phyloP scores from a whole-genome alignment of 1,140 invertebrate species.

The Drosophila varians region DNA sequence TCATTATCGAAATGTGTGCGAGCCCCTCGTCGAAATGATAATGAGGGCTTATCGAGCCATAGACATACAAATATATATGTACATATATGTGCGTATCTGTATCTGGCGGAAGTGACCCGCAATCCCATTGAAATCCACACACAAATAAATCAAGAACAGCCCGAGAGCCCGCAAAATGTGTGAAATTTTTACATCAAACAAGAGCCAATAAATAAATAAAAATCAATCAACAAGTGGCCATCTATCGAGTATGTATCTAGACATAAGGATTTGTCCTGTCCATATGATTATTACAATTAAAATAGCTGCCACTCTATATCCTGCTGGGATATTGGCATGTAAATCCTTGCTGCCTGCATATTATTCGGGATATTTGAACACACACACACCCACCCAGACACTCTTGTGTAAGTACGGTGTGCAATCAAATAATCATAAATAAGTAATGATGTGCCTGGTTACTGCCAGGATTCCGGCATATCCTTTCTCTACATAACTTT shows the following conservation, averaged over 20 bases:
- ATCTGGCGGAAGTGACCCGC: conserved; percentile 35
- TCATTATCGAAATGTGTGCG: conserved; percentile 66
- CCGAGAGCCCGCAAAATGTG: conserved; percentile 5
- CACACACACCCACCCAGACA: conserved; percentile 16
- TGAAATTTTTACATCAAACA: conserved; percentile 22
- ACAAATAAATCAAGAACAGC: conserved; percentile 26
- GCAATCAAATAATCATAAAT: conserved; percentile 83
- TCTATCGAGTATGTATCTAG: not conserved
- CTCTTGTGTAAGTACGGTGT: conserved; percentile 21
- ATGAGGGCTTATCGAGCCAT: conserved; percentile 70
- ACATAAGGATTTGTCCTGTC: not conserved
- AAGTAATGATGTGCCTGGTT: conserved; percentile 71
- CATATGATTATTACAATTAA: conserved; percentile 76
- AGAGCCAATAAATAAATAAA: conserved; percentile 56
- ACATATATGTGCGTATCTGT: too few species aligned
- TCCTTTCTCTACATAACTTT: conserved; percentile 6
- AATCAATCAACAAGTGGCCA: conserved; percentile 77
- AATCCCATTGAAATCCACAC: conserved; percentile 17
- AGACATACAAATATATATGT: not conserved
- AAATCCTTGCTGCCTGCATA: conserved; percentile 28
- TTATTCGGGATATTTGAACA: conserved; percentile 39
- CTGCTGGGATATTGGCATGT: conserved; percentile 3
- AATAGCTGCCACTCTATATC: conserved; percentile 40
- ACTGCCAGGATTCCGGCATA: conserved; percentile 45
- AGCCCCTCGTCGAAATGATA: conserved; percentile 58